A percentile compares a stretch with the other conserved stretches of the same genome.
Conservation (phyloP, 1,140 invertebrate species). For the Drosophila rufa region DNA sequence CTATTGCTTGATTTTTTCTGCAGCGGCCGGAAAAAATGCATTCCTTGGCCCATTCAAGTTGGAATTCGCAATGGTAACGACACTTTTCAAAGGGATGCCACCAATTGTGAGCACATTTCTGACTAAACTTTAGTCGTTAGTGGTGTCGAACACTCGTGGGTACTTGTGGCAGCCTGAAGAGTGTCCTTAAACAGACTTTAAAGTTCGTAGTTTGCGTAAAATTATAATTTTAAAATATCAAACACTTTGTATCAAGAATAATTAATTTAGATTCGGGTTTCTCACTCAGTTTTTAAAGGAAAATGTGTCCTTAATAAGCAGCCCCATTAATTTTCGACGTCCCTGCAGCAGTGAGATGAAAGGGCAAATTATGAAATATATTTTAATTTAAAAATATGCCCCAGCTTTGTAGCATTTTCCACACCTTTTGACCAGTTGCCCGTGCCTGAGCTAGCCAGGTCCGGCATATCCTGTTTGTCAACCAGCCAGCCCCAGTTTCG, state of each 20-base stretch:
- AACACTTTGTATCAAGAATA: background rate
- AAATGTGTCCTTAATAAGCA: background rate
- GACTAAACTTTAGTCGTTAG: constrained; percentile 10
- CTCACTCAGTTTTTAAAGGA: background rate
- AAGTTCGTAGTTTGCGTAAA: background rate
- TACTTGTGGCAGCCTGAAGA: constrained; percentile 6
- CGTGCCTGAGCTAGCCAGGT: constrained; percentile 12
- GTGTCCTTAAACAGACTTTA: background rate
- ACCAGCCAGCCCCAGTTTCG: constrained; percentile 51
- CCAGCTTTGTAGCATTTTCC: constrained; percentile 21
- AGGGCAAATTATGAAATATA: constrained; percentile 57
- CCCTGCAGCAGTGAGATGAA: constrained; percentile 44
- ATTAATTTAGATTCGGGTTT: background rate
- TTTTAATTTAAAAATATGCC: constrained; percentile 44
- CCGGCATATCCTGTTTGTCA: constrained; percentile 63
- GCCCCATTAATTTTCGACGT: background rate
- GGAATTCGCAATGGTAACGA: constrained; percentile 34
- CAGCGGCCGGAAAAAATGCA: constrained; percentile 31
- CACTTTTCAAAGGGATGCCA: constrained; percentile 39
- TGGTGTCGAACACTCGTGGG: constrained; percentile 13
- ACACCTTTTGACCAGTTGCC: constrained; percentile 10
- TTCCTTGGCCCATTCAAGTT: constrained; percentile 42
- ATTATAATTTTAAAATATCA: background rate
- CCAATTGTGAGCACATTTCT: constrained; percentile 29
- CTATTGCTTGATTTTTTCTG: constrained; percentile 22